Conservation (phyloP, 2,113 vertebrate genomes). For the Lamprologus callipterus region DNA sequence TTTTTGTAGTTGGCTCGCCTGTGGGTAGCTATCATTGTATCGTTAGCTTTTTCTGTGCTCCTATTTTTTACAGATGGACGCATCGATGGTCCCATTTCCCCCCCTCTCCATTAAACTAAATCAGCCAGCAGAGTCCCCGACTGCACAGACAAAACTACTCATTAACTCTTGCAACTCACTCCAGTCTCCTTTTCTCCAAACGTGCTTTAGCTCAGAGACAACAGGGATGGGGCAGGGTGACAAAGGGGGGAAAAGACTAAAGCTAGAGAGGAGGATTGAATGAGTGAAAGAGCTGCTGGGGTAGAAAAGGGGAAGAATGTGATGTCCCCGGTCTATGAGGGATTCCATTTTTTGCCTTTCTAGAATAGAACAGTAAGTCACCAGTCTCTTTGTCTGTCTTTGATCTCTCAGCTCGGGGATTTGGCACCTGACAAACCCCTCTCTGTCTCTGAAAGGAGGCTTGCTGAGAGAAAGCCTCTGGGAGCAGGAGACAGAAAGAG, state of each 20-base stretch:
- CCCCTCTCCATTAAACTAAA: conserved; percentile 8
- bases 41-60: conserved; percentile 19
- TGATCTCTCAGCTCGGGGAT: conserved; percentile 63
- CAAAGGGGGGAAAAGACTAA: conserved; percentile 45
- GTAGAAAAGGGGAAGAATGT: conserved; percentile 53
- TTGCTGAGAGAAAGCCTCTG: conserved; percentile 30
- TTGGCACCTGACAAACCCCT: conserved; percentile 66
- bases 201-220: conserved; percentile 42
- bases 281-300: conserved; percentile 54
- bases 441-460: conserved; percentile 57
- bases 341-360: conserved; percentile 59
- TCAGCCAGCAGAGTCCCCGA: conserved; percentile 21
- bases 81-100: background rate
- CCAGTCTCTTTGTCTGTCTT: conserved; percentile 63
- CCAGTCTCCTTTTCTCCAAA: conserved; percentile 20
- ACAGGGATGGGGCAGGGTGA: conserved; percentile 33
- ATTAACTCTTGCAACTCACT: conserved; percentile 41
- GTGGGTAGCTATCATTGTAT: conserved; percentile 38
- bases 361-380: conserved; percentile 70
- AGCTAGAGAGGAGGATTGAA: conserved; percentile 51
- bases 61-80: background rate
- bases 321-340: conserved; percentile 57
- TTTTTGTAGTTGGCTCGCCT: background rate
- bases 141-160: conserved; percentile 45
- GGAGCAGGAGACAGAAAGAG: conserved; percentile 1